Base-by-base conservation (phyloP, 1,140 invertebrate species). In the Tribolium castaneum region DNA sequence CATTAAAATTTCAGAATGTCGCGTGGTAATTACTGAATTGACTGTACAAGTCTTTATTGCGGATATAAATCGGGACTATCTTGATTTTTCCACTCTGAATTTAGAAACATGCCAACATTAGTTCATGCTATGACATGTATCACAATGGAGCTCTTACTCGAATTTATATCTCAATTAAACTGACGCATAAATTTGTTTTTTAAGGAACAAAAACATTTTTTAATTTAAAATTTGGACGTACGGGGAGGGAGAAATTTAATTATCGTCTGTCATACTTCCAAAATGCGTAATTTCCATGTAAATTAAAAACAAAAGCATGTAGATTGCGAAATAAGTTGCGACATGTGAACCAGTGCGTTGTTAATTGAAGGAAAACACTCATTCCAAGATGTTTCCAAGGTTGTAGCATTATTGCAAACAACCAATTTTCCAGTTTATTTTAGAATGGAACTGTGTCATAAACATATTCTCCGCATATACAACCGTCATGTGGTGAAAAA, bases 371-470 rank as follows among this genome's bases (percentile, higher is more conserved):
- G 6, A 6, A 30, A 30, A 25, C 12, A 19, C 16, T 19, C 16
- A 62, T 62, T 10, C 22, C 9, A 66, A 66, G 4, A 66, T 66
- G 59, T 66, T 66, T 66, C 30, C 59, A 66, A 35, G 59, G 59
- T 35, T 22, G 2, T 12, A 30, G 5, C 30, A 13, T 66, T n/a
- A 66, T 35, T 35, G 22, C 1, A 25, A 12, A n/a, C 9, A 35
- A 39, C 12, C 30, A 66, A 66, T 35, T 66, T 66, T 35, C 14
- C 59, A 35, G 59, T 35, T 66, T 66, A 66, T 14, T 66, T 66
- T 13, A 14, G 12, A n/a, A 35, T 13, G 14, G 7, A 22, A 22
- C 9, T 45, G 39, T 66, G 14, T 19, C 22, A 59, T 59, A 59
- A 59, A 59, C 54, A 59, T 59, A 25, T 59, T 22, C 52, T 62